Percentiles rank a stretch among this genome's conserved stretches.
Conservation (phyloP, 1,140 invertebrate species). For the Chironomus striatipennis region DNA sequence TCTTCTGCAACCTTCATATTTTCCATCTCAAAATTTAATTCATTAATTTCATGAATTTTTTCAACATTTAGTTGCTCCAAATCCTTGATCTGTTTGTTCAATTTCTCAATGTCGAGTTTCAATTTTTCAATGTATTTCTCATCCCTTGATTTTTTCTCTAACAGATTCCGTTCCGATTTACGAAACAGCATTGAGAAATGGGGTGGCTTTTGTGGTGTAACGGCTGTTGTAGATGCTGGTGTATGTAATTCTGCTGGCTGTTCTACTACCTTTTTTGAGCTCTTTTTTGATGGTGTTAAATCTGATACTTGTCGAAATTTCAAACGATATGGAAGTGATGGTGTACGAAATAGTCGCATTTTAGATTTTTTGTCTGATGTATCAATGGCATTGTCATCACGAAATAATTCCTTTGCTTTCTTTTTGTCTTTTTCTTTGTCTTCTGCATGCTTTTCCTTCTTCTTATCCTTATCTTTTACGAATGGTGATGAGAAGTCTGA, state of each 20-base stretch:
- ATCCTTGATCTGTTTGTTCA: neutral
- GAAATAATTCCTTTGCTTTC: slow-evolving; percentile 8
- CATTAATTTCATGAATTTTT: slow-evolving; percentile 11
- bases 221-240: neutral
- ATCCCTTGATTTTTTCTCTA: slow-evolving; percentile 4
- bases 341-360: neutral
- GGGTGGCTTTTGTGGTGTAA: neutral
- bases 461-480: neutral
- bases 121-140: slow-evolving; percentile 11
- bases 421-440: no score
- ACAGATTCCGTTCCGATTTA: slow-evolving; percentile 12
- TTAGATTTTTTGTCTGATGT: slow-evolving; percentile 10
- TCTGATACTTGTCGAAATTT: slow-evolving; percentile 13
- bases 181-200: neutral
- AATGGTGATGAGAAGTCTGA: slow-evolving; percentile 18
- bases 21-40: neutral
- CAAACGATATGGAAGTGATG: slow-evolving; percentile 11
- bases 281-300: slow-evolving; percentile 20
- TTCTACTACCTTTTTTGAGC: neutral
- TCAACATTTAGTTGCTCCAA: neutral
- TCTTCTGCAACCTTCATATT: slow-evolving; percentile 3
- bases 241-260: neutral
- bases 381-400: neutral
- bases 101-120: neutral
- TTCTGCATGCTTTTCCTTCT: neutral